A percentile compares a stretch with the other conserved stretches of the same genome.
phyloP scores from a whole-genome alignment of 2,888 invertebrate species.

The Nemurella pictetii region DNA sequence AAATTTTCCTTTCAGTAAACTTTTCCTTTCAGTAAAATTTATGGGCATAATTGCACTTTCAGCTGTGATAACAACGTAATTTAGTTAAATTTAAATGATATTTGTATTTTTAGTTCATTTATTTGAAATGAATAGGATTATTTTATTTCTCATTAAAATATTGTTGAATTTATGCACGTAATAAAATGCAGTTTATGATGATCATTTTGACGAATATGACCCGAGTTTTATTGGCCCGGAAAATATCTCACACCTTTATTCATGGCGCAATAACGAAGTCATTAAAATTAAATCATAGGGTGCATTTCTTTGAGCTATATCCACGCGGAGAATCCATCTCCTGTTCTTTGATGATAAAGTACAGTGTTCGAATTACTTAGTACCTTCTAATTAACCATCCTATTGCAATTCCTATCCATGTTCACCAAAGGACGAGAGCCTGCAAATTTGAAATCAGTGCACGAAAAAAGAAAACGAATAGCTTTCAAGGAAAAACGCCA shows the following conservation, averaged over 20 bases:
- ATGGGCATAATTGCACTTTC: background rate
- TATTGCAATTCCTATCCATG: background rate
- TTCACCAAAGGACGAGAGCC: background rate
- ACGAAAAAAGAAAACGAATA: background rate
- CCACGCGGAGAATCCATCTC: too few species aligned
- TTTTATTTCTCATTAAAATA: background rate
- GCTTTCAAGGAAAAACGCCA: background rate
- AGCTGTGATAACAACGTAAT: background rate
- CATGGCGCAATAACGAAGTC: background rate
- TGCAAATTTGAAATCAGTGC: background rate
- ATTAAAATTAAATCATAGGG: background rate
- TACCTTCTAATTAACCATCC: background rate
- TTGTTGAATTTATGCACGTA: too few species aligned
- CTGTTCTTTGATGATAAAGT: background rate
- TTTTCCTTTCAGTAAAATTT: background rate
- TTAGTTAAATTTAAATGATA: background rate
- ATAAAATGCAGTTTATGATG: too few species aligned
- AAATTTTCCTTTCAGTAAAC: conserved; percentile 2
- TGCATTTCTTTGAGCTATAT: background rate
- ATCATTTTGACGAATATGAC: background rate
- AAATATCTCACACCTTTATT: background rate
- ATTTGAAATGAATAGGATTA: background rate
- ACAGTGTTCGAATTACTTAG: background rate
- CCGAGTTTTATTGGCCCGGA: background rate
- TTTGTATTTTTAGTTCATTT: background rate